phyloP scores from a whole-genome alignment of 92 coral and sea anemone species.

The Paragorgia papillata region DNA sequence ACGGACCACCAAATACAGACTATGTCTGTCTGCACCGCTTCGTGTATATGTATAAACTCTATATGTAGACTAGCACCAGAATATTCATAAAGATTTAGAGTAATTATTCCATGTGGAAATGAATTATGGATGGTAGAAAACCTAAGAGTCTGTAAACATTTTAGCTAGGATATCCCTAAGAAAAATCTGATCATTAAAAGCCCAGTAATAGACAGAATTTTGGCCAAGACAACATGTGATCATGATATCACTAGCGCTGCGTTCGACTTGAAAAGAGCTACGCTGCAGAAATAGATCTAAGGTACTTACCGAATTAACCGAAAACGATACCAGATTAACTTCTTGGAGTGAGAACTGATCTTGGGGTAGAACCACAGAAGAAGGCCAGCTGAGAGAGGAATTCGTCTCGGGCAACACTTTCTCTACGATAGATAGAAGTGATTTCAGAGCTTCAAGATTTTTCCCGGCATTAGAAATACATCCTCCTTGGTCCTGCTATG shows the following conservation, averaged over 20 bases:
- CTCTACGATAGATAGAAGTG: not conserved
- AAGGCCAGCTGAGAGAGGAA: not conserved
- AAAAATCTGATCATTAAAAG: not conserved
- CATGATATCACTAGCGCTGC: slow-evolving; percentile 1
- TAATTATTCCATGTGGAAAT: slow-evolving; percentile 50
- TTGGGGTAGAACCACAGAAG: not conserved
- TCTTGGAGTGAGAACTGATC: not conserved
- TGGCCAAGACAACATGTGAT: slow-evolving; percentile 12
- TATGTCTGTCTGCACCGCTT: too few relatives aligned
- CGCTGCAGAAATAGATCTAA: not conserved
- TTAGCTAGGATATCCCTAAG: not conserved
- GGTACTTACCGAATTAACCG: not conserved
- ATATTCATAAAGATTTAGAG: slow-evolving; percentile 25
- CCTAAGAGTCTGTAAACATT: slow-evolving; percentile 32
- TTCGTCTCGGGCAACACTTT: not conserved
- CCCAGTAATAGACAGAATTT: slow-evolving; percentile 2
- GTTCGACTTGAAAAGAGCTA: not conserved
- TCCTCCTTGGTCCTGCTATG: slow-evolving; percentile 1
- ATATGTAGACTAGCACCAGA: too few relatives aligned
- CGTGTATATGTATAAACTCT: too few relatives aligned
- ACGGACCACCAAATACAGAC: too few relatives aligned
- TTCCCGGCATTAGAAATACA: slow-evolving; percentile 37
- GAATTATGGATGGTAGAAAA: slow-evolving; percentile 42
- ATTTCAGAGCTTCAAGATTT: slow-evolving; percentile 15
- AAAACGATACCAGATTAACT: not conserved